Base-by-base conservation (phyloP, 2,888 invertebrate species). In the Aphrophora alni region DNA sequence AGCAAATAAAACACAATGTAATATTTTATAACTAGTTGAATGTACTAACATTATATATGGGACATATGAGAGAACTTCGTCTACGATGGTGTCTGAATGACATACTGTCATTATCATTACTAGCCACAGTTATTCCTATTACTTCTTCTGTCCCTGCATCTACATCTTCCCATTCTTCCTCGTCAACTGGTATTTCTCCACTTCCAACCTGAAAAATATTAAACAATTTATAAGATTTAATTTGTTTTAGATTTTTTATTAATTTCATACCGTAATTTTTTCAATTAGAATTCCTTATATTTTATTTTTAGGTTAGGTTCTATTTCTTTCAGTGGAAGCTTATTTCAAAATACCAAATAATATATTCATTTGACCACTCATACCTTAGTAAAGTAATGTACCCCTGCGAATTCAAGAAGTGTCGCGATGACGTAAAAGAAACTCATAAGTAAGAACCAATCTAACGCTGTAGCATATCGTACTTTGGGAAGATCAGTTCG, bases 361-460 rank as follows among this genome's bases (percentile, higher is more conserved):
- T n/a, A n/a, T n/a, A n/a, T n/a, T n/a, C n/a, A n/a, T n/a, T n/a
- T n/a, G n/a, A n/a, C n/a, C n/a, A 27, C 27, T 21, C 75, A 80
- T 87, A 95, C 95, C 91, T 97, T 97, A 0, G 98, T 98, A 87
- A 97, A 97, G 88, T 97, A 98, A 89, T 98, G 98, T 0, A 98
- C 98, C 0, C 96, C 96, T n/a, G 98, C 97, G 86, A 98, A 98
- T 88, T 98, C 97, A 25, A 98, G 89, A 0, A 98, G 90, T 0
- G 97, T 97, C 0, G 97, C 97, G 86, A 98, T 96, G 88, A 97
- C 96, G 87, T 97, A 97, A 85, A 95, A 94, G 88, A 97, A 97
- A 87, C 97, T 97, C 95, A 97, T 96, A 79, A 97, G 89, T 59
- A 97, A 90, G 87, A 97, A 98, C 95, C 97, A 97, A 87, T 98